Percentiles rank a stretch among this genome's conserved stretches.
Conservation (phyloP, 2,113 vertebrate genomes). For the Atlantisia rogersi region DNA sequence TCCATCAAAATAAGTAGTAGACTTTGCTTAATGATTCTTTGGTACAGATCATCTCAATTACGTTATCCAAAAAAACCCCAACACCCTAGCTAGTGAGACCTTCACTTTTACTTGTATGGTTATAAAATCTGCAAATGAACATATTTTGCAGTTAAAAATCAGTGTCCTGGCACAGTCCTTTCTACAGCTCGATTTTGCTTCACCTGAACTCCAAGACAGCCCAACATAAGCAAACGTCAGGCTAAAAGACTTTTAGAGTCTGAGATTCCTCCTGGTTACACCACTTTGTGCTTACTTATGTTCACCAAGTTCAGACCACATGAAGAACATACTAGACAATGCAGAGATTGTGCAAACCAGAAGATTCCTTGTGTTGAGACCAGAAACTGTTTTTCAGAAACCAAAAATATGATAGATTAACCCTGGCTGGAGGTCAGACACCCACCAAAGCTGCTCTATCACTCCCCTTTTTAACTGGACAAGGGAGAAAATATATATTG, state of each 20-base stretch:
- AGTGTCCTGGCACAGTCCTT: background rate
- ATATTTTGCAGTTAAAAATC: background rate
- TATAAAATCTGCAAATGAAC: background rate
- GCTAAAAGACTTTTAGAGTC: background rate
- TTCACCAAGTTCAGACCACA: background rate
- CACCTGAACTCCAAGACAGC: background rate
- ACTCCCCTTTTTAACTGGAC: too few species aligned
- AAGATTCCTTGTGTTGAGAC: background rate
- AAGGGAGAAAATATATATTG: too few species aligned
- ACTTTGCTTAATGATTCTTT: background rate
- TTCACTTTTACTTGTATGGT: background rate
- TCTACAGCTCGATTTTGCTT: background rate
- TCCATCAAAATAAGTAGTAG: background rate
- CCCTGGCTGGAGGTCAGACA: too few species aligned
- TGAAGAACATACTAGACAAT: background rate
- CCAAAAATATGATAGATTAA: background rate
- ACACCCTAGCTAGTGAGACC: background rate
- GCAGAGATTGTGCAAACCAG: background rate
- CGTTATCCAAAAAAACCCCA: background rate
- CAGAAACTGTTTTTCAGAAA: background rate
- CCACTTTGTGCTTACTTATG: rapidly evolving
- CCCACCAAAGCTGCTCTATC: too few species aligned
- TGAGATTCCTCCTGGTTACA: background rate
- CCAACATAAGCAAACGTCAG: background rate
- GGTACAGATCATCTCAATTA: background rate